Evolutionary conservation across 2,888 invertebrate genomes (phyloP).

Genomic region (Agriopis leucophaearia): DNA sequence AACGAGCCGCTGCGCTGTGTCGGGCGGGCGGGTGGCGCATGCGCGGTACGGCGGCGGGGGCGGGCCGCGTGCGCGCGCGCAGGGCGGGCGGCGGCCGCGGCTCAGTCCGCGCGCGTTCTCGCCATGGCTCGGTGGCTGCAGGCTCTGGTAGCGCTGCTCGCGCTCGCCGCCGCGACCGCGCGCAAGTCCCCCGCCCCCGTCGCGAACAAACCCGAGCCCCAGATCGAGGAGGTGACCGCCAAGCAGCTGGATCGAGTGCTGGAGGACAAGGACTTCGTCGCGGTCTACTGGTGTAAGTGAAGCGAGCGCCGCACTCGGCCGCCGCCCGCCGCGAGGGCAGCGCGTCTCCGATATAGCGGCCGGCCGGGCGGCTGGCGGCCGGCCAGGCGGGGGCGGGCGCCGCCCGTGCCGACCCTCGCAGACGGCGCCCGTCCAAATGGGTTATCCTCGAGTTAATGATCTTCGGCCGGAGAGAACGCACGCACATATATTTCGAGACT

Average conservation of each 20-base stretch:
- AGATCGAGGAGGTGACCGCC: slow-evolving; percentile 97
- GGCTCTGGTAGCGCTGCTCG: slow-evolving; percentile 82
- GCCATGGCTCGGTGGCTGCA: slow-evolving; percentile 85
- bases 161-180: slow-evolving; percentile 83
- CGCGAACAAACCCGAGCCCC: slow-evolving; percentile 87
- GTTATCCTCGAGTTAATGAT: slow-evolving; percentile 80
- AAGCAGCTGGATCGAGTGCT: slow-evolving; percentile 96
- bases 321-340: slow-evolving; percentile 58
- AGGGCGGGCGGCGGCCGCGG: slow-evolving; percentile 60
- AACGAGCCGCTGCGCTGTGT: slow-evolving; percentile 11
- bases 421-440: slow-evolving; percentile 77
- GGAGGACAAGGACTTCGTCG: slow-evolving; percentile 96
- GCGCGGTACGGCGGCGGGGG: slow-evolving; percentile 42
- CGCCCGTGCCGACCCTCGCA: slow-evolving; percentile 17
- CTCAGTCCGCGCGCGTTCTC: slow-evolving; percentile 83
- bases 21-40: slow-evolving; percentile 15
- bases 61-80: slow-evolving; percentile 55
- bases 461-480: slow-evolving; percentile 71
- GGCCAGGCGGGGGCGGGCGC: slow-evolving; percentile 67
- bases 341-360: slow-evolving; percentile 66
- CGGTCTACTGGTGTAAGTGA: slow-evolving; percentile 98
- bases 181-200: slow-evolving; percentile 71
- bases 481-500: slow-evolving; percentile 74
- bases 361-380: slow-evolving; percentile 57
- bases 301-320: slow-evolving; percentile 50